phyloP scores from a whole-genome alignment of 1,140 invertebrate species.

The Metaphire vulgaris region DNA sequence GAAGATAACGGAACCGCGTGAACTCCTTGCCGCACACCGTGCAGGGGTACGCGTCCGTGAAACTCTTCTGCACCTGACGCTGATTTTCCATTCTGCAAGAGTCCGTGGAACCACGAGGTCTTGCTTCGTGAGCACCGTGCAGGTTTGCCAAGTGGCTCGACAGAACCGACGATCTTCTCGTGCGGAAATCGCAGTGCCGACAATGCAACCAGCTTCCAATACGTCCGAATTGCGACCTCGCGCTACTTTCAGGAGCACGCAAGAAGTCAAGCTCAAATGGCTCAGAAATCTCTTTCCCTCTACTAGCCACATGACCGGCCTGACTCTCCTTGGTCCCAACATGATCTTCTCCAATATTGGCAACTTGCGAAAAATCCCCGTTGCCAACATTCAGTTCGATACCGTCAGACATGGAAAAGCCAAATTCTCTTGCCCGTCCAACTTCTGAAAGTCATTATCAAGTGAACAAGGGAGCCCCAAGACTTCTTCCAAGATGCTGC shows the following conservation, averaged over 20 bases:
- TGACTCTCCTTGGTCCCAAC: not conserved
- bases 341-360: not conserved
- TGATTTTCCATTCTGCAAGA: conserved; percentile 30
- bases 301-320: not conserved
- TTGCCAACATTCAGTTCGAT: not conserved
- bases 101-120: not conserved
- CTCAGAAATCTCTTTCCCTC: not conserved
- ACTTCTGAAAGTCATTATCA: not conserved
- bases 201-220: conserved; percentile 36
- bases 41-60: conserved; percentile 40
- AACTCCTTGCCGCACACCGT: conserved; percentile 43
- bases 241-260: conserved; percentile 29
- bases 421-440: not conserved
- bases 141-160: conserved; percentile 37
- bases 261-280: conserved; percentile 39
- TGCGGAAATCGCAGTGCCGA: conserved; percentile 38
- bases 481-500: no score
- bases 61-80: conserved; percentile 40
- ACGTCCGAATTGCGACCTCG: conserved; percentile 32
- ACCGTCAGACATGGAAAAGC: not conserved
- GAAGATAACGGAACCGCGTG: conserved; percentile 40
- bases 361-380: not conserved
- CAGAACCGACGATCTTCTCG: conserved; percentile 35
- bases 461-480: not conserved
- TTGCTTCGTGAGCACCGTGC: conserved; percentile 29